phyloP scores from a whole-genome alignment of 2,113 vertebrate species.

The Chunga burmeisteri region DNA sequence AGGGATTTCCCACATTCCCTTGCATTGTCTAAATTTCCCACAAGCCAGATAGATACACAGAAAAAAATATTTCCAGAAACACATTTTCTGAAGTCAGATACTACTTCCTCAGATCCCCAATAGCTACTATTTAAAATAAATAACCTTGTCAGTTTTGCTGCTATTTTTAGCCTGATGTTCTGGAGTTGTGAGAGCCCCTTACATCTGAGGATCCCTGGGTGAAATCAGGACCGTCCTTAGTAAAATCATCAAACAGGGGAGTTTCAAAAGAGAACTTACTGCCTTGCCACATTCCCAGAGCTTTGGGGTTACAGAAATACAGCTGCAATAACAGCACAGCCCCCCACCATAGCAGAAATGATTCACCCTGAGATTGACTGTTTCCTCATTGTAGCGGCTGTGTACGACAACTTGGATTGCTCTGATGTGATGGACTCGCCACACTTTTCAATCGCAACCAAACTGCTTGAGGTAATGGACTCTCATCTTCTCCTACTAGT shows the following conservation, averaged over 20 bases:
- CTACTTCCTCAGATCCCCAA: background rate
- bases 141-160: background rate
- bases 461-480: constrained; percentile 86
- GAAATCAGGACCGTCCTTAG: background rate
- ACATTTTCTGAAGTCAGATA: background rate
- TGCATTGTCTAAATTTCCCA: background rate
- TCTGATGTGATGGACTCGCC: constrained; percentile 78
- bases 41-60: background rate
- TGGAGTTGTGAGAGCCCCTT: background rate
- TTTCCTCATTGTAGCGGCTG: constrained; percentile 74
- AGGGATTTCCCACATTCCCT: background rate
- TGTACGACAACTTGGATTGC: constrained; percentile 87
- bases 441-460: constrained; percentile 77
- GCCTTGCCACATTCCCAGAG: background rate
- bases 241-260: background rate
- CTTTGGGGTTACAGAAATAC: background rate
- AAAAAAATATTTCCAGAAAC: background rate
- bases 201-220: background rate
- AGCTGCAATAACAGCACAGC: background rate
- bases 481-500: background rate
- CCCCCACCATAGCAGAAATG: background rate
- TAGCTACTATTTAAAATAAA: background rate
- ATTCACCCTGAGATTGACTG: background rate
- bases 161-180: background rate
- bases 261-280: background rate